Conservation (phyloP, 2,113 vertebrate species). For the Xenopus tropicalis region DNA sequence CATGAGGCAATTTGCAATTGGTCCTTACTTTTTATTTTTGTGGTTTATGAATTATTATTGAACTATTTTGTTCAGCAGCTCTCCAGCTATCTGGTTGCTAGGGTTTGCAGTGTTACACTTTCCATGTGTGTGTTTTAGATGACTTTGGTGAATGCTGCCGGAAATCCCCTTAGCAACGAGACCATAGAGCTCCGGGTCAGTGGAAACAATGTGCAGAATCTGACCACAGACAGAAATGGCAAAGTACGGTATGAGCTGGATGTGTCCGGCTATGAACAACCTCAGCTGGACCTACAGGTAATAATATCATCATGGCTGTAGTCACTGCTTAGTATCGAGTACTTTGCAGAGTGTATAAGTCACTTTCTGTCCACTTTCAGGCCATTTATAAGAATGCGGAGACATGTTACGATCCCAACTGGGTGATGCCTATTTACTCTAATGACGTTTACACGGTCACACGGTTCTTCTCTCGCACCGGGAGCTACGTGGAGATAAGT, state of each 20-base stretch:
- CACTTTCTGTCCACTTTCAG: constrained; percentile 42
- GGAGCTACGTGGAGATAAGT: constrained; percentile 56
- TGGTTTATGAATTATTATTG: too few species aligned
- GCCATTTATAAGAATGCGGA: constrained; percentile 47
- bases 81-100: too few species aligned
- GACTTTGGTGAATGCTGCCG: constrained; percentile 40
- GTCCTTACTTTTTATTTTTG: too few species aligned
- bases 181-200: constrained; percentile 54
- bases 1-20: too few species aligned
- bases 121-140: constrained; percentile 48
- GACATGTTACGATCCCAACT: constrained; percentile 52
- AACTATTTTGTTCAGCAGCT: too few species aligned
- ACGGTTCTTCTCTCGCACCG: constrained; percentile 61
- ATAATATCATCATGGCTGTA: too few species aligned
- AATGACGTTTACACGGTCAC: constrained; percentile 35
- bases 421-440: constrained; percentile 37
- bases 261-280: constrained; percentile 46
- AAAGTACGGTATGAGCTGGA: constrained; percentile 56
- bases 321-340: too few species aligned
- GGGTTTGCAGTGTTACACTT: too few species aligned
- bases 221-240: constrained; percentile 56
- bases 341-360: too few species aligned
- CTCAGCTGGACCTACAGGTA: neutral
- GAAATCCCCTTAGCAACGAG: constrained; percentile 43
- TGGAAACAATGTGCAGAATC: constrained; percentile 50